Conservation (phyloP, 2,797 vertebrate species). For the Cirrhinus mrigala region DNA sequence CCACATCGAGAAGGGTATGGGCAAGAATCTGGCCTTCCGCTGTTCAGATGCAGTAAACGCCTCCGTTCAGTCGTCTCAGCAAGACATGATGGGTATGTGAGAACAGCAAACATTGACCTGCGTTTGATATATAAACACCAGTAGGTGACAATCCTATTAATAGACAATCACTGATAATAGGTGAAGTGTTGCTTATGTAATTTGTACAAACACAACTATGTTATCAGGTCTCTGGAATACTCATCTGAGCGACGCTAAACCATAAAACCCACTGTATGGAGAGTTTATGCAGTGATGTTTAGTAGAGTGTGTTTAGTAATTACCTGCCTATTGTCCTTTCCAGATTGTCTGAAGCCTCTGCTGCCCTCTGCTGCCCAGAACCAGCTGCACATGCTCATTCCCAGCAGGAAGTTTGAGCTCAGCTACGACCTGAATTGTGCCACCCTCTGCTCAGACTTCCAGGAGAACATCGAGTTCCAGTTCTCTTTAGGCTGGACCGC, state of each 20-base stretch:
- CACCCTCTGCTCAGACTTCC: slow-evolving; percentile 92
- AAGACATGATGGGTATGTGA: slow-evolving; percentile 90
- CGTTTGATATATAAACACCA: background rate
- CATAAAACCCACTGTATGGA: background rate
- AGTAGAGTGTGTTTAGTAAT: background rate
- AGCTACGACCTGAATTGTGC: slow-evolving; percentile 96
- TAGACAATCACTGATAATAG: background rate
- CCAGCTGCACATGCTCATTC: slow-evolving; percentile 87
- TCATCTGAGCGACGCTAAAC: accelerated
- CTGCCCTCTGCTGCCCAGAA: slow-evolving; percentile 86
- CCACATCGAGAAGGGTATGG: slow-evolving; percentile 95
- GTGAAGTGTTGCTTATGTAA: background rate
- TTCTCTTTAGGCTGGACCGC: slow-evolving; percentile 93
- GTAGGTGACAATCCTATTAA: background rate
- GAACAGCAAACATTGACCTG: background rate
- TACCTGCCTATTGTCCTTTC: background rate
- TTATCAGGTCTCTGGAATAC: no score
- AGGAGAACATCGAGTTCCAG: slow-evolving; percentile 94
- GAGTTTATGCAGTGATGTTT: background rate
- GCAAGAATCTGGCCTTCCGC: slow-evolving; percentile 93
- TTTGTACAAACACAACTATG: background rate
- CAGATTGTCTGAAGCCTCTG: slow-evolving; percentile 92
- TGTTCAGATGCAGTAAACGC: slow-evolving; percentile 89
- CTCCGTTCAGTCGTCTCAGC: slow-evolving; percentile 89
- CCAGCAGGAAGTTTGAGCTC: slow-evolving; percentile 93